These are phyloP conservation scores for Gymnocheta viridis DNA, from an alignment of 2,888 invertebrate genomes.

Conservation along the genomic window DNA sequence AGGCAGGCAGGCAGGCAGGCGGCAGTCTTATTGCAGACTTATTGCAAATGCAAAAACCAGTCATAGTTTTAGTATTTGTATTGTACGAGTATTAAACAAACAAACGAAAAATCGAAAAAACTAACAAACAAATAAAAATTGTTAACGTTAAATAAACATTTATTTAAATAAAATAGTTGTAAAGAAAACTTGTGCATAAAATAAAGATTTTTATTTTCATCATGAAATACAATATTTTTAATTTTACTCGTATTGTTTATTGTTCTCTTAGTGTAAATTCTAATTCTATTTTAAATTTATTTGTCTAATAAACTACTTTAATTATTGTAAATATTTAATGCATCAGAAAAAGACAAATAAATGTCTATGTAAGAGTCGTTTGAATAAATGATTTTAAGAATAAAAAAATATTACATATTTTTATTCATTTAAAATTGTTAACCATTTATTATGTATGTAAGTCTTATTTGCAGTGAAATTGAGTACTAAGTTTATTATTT, in stretches of 20 bases:
- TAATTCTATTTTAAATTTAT: constrained; percentile 21
- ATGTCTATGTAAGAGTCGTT: not conserved
- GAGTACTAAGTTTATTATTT: too few species aligned
- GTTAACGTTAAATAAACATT: constrained; percentile 22
- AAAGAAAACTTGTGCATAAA: constrained; percentile 40
- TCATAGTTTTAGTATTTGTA: constrained; percentile 69
- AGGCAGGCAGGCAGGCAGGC: constrained; percentile 7
- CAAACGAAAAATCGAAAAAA: constrained; percentile 24
- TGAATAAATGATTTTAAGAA: not conserved
- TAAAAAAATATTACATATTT: not conserved
- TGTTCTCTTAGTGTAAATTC: constrained; percentile 46
- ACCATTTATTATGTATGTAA: not conserved
- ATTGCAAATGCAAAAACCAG: constrained; percentile 68
- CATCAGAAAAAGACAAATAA: not conserved
- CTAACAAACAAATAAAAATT: constrained; percentile 18
- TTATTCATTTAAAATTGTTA: not conserved
- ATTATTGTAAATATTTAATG: constrained; percentile 51
- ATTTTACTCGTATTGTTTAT: constrained; percentile 1
- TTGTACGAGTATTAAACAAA: constrained; percentile 32
- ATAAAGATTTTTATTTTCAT: constrained; percentile 47
- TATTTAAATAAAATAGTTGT: constrained; percentile 44
- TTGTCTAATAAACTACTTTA: constrained; percentile 33
- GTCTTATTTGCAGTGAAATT: too few species aligned
- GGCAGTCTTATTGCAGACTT: constrained; percentile 39
- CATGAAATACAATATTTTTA: constrained; percentile 38